Conservation (phyloP, 2,113 vertebrate genomes). For the Trogon melanurus region DNA sequence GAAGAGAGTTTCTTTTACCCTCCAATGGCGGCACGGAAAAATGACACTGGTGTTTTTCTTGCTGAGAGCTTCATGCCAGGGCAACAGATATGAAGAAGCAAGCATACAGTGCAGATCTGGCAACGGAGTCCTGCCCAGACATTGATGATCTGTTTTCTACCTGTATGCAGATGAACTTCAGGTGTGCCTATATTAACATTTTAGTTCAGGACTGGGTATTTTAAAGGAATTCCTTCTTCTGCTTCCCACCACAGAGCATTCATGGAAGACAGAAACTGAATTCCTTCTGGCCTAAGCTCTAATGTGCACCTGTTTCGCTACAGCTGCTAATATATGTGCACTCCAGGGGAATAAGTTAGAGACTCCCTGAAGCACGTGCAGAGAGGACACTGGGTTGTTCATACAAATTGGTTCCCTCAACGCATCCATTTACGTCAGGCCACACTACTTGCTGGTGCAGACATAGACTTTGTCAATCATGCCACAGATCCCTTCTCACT, state of each 20-base stretch:
- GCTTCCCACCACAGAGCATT: not conserved
- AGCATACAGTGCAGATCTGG: not conserved
- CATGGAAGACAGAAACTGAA: not conserved
- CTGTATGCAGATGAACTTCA: not conserved
- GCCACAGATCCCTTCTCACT: not conserved
- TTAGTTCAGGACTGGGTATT: not conserved
- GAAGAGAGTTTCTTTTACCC: not conserved
- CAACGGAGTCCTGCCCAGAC: not conserved
- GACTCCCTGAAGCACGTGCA: not conserved
- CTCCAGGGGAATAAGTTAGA: not conserved
- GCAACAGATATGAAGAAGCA: not conserved
- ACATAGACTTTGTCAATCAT: fast-evolving
- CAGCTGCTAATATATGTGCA: not conserved
- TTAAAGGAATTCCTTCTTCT: not conserved
- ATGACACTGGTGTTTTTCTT: not conserved
- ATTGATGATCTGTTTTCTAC: not conserved
- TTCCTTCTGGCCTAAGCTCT: not conserved
- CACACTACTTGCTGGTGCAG: not conserved
- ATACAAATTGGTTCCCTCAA: not conserved
- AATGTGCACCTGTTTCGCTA: not conserved
- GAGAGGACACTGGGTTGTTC: not conserved
- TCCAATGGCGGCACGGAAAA: not conserved
- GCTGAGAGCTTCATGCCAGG: not conserved
- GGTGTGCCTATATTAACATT: not conserved
- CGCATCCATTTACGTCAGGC: not conserved